phyloP scores from a whole-genome alignment of 2,797 vertebrate species.

The Adelosebastes latens region DNA sequence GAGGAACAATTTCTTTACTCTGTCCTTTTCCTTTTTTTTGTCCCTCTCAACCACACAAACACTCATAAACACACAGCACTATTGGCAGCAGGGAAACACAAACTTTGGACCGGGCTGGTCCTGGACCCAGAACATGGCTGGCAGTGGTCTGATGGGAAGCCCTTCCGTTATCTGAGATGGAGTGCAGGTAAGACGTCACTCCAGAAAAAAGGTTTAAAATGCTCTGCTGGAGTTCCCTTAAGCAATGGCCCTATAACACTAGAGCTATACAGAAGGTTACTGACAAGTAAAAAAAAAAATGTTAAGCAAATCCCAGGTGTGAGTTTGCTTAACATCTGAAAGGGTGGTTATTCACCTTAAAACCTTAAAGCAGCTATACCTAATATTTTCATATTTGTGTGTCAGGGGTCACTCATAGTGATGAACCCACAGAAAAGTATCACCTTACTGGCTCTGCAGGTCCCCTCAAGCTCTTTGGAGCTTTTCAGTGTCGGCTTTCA shows the following conservation, averaged over 20 bases:
- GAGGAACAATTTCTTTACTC: conserved; percentile 44
- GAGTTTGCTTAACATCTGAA: background rate
- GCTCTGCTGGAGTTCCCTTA: background rate
- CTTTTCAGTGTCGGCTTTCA: background rate
- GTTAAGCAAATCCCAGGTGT: background rate
- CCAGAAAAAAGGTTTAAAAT: background rate
- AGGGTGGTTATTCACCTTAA: background rate
- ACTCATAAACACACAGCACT: conserved; percentile 49
- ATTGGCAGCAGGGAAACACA: conserved; percentile 28
- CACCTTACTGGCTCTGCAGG: background rate
- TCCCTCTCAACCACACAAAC: conserved; percentile 18
- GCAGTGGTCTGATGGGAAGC: conserved; percentile 89
- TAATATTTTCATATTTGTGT: background rate
- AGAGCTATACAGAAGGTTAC: background rate
- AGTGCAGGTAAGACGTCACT: conserved; percentile 80
- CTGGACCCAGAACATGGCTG: conserved; percentile 88
- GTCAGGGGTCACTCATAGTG: background rate
- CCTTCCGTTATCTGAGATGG: conserved; percentile 93
- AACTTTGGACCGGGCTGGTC: conserved; percentile 91
- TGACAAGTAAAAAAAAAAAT: background rate
- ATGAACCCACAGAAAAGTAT: background rate
- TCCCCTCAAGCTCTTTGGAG: background rate
- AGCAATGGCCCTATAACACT: background rate
- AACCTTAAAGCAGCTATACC: background rate
- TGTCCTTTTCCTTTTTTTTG: conserved; percentile 8